These are phyloP conservation scores for Forficula auricularia DNA, from an alignment of 1,140 invertebrate species.

Conservation along the genomic window DNA sequence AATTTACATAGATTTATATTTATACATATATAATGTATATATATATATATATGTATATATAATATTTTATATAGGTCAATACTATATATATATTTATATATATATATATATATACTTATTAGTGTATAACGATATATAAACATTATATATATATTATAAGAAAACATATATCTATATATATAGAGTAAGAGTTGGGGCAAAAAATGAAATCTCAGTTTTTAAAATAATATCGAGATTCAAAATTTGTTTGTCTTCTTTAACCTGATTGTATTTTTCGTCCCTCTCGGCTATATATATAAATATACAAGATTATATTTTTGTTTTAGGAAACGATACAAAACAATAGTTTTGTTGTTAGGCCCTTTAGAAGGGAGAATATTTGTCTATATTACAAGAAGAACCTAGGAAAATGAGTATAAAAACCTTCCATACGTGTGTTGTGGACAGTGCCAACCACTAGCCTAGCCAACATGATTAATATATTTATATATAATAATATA, in stretches of 20 bases:
- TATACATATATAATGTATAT: too few relatives aligned
- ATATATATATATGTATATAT: too few relatives aligned
- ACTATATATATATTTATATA: too few relatives aligned
- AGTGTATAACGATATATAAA: not conserved
- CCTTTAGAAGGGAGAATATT: slow-evolving; percentile 10
- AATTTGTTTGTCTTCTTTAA: not conserved
- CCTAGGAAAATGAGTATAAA: slow-evolving; percentile 14
- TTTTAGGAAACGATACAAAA: slow-evolving; percentile 13
- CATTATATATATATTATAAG: slow-evolving; percentile 3
- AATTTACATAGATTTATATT: too few relatives aligned
- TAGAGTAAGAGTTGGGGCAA: too few relatives aligned
- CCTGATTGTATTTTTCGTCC: not conserved
- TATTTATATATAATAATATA: too few relatives aligned
- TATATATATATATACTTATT: too few relatives aligned
- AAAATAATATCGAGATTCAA: not conserved
- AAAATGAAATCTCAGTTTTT: not conserved
- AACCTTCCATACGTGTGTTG: slow-evolving; percentile 8
- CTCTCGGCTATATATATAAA: not conserved
- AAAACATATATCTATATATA: slow-evolving; percentile 2
- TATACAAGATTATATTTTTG: slow-evolving; percentile 2
- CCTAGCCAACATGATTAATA: too few relatives aligned
- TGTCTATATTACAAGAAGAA: slow-evolving; percentile 13
- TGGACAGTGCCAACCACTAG: not conserved
- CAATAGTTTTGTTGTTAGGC: slow-evolving; percentile 9
- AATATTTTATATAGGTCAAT: too few relatives aligned